Conservation (phyloP, 2,888 invertebrate species). For the Mesorhabditis sp. region DNA sequence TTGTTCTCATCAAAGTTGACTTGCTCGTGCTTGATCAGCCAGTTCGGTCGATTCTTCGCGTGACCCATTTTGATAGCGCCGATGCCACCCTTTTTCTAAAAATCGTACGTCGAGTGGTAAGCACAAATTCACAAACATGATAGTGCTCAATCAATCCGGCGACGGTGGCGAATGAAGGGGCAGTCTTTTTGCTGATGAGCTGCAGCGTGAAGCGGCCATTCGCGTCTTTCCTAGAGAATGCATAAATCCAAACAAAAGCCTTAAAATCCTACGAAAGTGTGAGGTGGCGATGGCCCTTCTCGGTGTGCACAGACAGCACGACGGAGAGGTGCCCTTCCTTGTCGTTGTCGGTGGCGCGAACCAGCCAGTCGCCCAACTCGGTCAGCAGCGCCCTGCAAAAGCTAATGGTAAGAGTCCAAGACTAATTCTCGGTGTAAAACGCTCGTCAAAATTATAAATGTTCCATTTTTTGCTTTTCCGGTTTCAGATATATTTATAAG, state of each 20-base stretch:
- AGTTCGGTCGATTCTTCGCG: conserved; percentile 23
- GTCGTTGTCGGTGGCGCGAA: conserved; percentile 29
- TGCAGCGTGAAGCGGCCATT: background rate
- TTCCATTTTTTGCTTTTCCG: no score
- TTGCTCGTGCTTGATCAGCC: conserved; percentile 36
- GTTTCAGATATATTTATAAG: no score
- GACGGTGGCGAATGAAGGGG: conserved; percentile 18
- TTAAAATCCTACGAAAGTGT: conserved; percentile 15
- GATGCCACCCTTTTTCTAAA: background rate
- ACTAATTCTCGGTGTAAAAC: background rate
- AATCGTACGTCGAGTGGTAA: background rate
- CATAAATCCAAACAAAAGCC: background rate
- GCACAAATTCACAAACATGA: conserved; percentile 11
- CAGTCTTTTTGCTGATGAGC: background rate
- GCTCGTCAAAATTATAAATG: no score
- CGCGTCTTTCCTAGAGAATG: background rate
- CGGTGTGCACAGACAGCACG: conserved; percentile 15
- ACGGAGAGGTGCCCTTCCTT: conserved; percentile 22
- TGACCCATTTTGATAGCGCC: conserved; percentile 7
- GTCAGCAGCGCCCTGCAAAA: conserved; percentile 18
- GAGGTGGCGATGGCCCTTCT: conserved; percentile 10
- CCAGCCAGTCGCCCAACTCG: conserved; percentile 36
- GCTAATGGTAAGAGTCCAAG: no score
- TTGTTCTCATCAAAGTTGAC: conserved; percentile 23
- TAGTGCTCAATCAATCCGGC: conserved; percentile 33